Conservation (phyloP, 2,797 vertebrate species). For the Aeoliscus strigatus region DNA sequence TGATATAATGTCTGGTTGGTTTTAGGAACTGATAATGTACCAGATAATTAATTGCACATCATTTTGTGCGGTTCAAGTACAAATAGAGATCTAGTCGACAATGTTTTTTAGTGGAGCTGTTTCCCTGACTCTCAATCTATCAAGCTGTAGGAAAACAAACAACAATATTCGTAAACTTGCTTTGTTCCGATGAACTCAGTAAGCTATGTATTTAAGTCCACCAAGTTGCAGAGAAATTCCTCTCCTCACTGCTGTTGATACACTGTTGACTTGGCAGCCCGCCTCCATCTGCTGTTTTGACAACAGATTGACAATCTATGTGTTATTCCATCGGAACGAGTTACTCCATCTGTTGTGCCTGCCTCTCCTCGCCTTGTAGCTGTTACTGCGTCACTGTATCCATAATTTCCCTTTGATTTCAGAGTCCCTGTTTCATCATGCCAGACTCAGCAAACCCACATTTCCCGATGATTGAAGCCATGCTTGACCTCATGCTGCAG, state of each 20-base stretch:
- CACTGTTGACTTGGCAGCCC: slow-evolving; percentile 35
- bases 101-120: too few relatives aligned
- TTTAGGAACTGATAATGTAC: too few relatives aligned
- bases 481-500: slow-evolving; percentile 18
- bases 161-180: too few relatives aligned
- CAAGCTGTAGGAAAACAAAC: too few relatives aligned
- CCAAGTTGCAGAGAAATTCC: slow-evolving; percentile 24
- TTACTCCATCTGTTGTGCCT: slow-evolving; percentile 64
- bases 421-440: slow-evolving; percentile 30
- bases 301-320: slow-evolving; percentile 45
- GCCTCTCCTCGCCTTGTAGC: slow-evolving; percentile 28
- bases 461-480: slow-evolving; percentile 18
- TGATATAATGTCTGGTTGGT: too few relatives aligned
- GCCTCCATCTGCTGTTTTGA: slow-evolving; percentile 71
- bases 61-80: too few relatives aligned
- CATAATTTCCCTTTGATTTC: slow-evolving; percentile 60
- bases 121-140: too few relatives aligned
- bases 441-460: slow-evolving; percentile 24
- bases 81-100: too few relatives aligned
- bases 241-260: slow-evolving; percentile 12
- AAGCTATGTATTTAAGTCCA: slow-evolving; percentile 1
- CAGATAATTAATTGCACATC: too few relatives aligned
- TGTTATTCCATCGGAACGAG: slow-evolving; percentile 47
- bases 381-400: slow-evolving; percentile 27
- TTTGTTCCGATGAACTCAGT: slow-evolving; percentile 3